Conservation (phyloP, 30 jellyfish, hydroid and myxozoan species). For the Chrysaora quinquecirrha region DNA sequence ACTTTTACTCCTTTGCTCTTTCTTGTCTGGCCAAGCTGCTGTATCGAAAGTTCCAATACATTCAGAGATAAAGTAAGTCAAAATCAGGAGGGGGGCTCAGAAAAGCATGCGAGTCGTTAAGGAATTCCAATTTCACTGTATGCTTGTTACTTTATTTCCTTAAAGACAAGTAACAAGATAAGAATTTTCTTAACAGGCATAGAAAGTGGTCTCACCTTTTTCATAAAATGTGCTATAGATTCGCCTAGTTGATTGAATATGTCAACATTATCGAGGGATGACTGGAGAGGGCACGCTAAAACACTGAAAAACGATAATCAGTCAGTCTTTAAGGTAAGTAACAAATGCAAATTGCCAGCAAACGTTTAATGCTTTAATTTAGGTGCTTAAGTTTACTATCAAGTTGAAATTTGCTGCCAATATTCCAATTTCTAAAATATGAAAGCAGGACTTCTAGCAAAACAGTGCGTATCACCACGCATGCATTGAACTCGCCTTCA, state of each 20-base stretch:
- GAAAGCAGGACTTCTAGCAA: background rate
- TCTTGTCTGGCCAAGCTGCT: background rate
- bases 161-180: no score
- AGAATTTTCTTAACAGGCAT: background rate
- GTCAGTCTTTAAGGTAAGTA: background rate
- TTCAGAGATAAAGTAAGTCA: background rate
- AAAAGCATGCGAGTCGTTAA: background rate
- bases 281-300: slow-evolving; percentile 45
- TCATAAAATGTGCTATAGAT: slow-evolving; percentile 59
- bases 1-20: no score
- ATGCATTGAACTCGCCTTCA: no score
- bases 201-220: slow-evolving; percentile 11
- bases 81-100: no score
- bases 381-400: no score
- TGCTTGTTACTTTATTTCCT: no score
- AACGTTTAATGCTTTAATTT: no score
- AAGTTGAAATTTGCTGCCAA: no score
- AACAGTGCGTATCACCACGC: background rate
- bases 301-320: slow-evolving; percentile 25
- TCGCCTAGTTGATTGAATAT: slow-evolving; percentile 48
- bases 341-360: no score
- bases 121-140: background rate
- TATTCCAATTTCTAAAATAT: no score
- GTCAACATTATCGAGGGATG: slow-evolving; percentile 23
- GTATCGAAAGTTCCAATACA: background rate